Evolutionary conservation across 2,797 vertebrate genomes (phyloP).

Genomic region (Gallinago solitaria): DNA sequence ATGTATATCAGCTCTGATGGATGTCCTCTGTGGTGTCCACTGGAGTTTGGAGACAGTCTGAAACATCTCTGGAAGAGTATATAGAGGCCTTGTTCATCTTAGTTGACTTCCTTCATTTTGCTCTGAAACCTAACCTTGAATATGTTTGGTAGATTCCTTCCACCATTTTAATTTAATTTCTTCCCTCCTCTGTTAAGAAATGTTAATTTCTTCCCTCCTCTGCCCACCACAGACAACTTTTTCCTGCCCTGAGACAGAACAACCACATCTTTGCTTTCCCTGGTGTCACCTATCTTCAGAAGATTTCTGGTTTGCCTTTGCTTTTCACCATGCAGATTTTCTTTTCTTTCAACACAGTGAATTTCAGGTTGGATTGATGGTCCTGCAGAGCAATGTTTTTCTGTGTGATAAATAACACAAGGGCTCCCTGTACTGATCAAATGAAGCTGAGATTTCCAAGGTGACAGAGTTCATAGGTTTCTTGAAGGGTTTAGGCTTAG

Average conservation of each 20-base stretch:
- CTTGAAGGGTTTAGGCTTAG: neutral
- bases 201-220: neutral
- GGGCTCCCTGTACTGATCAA: neutral
- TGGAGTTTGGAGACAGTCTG: neutral
- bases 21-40: neutral
- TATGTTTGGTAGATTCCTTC: neutral
- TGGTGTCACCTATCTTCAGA: neutral
- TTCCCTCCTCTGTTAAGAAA: neutral
- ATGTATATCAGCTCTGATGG: neutral
- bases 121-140: neutral
- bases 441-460: constrained; percentile 2
- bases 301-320: neutral
- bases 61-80: neutral
- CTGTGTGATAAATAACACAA: neutral
- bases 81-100: neutral
- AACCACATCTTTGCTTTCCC: neutral
- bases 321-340: constrained; percentile 7
- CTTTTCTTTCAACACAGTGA: neutral
- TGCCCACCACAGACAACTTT: neutral
- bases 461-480: neutral
- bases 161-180: neutral
- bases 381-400: neutral
- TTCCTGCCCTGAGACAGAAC: neutral
- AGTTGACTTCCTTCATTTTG: neutral
- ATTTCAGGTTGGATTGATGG: neutral